Evolutionary conservation across 2,888 invertebrate species (phyloP), one percentile per base, ranked within the genome.

Genomic region (Troilus luridus): DNA sequence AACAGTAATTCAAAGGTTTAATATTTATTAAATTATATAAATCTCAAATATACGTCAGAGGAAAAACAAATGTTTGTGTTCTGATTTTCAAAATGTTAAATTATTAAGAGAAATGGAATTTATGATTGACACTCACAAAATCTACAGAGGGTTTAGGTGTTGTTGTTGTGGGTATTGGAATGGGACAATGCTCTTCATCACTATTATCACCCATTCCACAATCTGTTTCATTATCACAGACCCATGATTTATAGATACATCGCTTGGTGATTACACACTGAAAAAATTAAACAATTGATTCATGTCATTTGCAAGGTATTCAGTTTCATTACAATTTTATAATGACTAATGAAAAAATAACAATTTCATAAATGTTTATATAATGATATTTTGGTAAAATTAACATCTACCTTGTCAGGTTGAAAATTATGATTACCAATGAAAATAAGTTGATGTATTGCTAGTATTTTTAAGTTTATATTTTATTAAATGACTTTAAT

Each of bases 101-200:
- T 41, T 41, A 41, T 41, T 41, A 62, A 64, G 11, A 11, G n/a
- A 64, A 64, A 64, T 64, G 10, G 3, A 41, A 41, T n/a, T 10
- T 64, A 64, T 24, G 12, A 64, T n/a, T 88, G 17, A 59, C 67
- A 90, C 72, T 88, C 64, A 91, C 91, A 90, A 88, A 81, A 5
- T 21, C 41, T 14, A 27, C 54, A 24, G 92, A 93, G 92, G 91
- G 94, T 88, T 91, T 93, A 94, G 93, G 94, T 54, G 92, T 92
- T 11, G 60, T 94, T 93, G 89, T 94, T 94, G 91, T 93, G 93
- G 81, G 1, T 92, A 94, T 92, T 93, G 90, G 91, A 94, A 93
- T 95, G 95, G 95, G 95, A 93, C 97, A 98, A 93, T 97, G 96
- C 5, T 94, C 93, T 94, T 98, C 98, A 93, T 98, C 98, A 0